Percentiles rank a stretch among this genome's conserved stretches.
phyloP scores from a whole-genome alignment of 2,888 invertebrate genomes.

The Chrysomela aeneicollis region DNA sequence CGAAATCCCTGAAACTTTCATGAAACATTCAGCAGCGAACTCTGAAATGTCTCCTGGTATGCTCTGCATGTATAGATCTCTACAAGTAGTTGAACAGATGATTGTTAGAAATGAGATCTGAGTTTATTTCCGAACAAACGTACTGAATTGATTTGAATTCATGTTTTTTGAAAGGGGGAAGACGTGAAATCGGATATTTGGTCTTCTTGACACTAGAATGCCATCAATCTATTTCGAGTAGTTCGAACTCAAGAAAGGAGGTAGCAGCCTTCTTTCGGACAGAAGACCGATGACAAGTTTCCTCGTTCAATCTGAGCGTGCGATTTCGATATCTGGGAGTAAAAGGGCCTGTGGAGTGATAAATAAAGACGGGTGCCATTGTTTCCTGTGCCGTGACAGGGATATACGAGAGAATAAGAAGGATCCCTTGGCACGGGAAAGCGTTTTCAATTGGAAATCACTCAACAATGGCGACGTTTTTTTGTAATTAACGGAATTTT shows the following conservation, averaged over 20 bases:
- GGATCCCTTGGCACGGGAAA: conserved; percentile 54
- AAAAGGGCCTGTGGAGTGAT: conserved; percentile 60
- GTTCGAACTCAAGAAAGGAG: neutral
- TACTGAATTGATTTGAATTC: no score
- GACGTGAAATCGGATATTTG: no score
- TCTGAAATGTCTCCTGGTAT: conserved; percentile 40
- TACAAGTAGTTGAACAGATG: neutral
- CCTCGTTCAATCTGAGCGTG: conserved; percentile 57
- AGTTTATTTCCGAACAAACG: no score
- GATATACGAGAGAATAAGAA: conserved; percentile 49
- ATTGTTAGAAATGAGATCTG: no score
- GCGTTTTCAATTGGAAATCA: conserved; percentile 58
- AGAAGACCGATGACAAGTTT: conserved; percentile 58
- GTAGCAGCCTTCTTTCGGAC: conserved; percentile 38
- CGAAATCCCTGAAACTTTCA: conserved; percentile 29
- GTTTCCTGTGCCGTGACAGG: conserved; percentile 60
- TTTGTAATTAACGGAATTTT: conserved; percentile 56
- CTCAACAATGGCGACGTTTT: conserved; percentile 56
- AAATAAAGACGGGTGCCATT: conserved; percentile 60
- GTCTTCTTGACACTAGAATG: no score
- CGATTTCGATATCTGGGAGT: conserved; percentile 59
- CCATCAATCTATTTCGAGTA: no score
- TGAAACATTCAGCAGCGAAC: conserved; percentile 46
- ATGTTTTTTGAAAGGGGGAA: no score
- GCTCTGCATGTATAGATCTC: conserved; percentile 17